Evolutionary conservation across 2,888 invertebrate species (phyloP).

Genomic region (Nipponacmea schrenckii): DNA sequence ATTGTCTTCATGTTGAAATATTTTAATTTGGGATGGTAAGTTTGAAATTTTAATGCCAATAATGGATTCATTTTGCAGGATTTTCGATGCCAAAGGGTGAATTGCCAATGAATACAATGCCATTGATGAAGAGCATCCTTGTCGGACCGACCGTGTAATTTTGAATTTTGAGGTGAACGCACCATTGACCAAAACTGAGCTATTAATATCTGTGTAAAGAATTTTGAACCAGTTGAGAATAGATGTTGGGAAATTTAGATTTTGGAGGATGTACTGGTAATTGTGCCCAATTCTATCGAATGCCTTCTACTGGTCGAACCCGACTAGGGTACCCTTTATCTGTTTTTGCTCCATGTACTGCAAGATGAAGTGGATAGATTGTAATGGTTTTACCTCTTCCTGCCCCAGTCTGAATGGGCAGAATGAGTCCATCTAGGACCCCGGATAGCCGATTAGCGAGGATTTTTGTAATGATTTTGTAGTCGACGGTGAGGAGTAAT

Average conservation of each 20-base stretch:
- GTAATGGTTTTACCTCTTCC: background rate
- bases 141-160: too few relatives aligned
- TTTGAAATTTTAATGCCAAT: background rate
- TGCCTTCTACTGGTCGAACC: too few relatives aligned
- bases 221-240: too few relatives aligned
- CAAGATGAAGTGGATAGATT: background rate
- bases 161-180: background rate
- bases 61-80: background rate
- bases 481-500: background rate
- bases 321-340: too few relatives aligned
- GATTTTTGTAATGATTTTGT: background rate
- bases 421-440: background rate
- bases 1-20: background rate
- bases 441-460: background rate
- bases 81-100: background rate
- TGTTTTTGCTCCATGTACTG: too few relatives aligned
- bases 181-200: background rate
- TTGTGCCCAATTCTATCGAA: too few relatives aligned
- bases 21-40: background rate
- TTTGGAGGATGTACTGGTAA: too few relatives aligned
- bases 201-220: too few relatives aligned
- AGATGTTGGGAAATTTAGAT: too few relatives aligned
- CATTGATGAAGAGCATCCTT: background rate
- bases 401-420: background rate
- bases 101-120: background rate